Percentiles rank a stretch among this genome's conserved stretches.
Evolutionary conservation across 2,797 vertebrate genomes (phyloP).

Genomic region (Scolopax bukidnonensis): DNA sequence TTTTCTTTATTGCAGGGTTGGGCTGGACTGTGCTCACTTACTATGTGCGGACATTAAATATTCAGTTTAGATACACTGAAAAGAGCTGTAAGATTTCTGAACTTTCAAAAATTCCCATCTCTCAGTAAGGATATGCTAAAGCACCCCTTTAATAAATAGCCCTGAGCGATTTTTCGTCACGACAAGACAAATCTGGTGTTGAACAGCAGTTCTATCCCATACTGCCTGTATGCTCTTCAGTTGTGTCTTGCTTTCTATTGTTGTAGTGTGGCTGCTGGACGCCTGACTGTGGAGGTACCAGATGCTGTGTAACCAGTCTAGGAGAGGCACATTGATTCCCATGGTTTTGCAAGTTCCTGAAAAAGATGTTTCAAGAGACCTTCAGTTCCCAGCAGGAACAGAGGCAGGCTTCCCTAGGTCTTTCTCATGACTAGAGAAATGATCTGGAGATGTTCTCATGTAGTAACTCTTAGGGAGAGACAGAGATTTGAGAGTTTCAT

Average conservation of each 20-base stretch:
- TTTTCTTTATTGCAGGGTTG: background rate
- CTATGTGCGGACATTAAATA: background rate
- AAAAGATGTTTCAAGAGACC: background rate
- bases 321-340: background rate
- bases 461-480: background rate
- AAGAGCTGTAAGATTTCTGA: background rate
- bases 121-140: background rate
- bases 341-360: background rate
- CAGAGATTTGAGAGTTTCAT: background rate
- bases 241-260: background rate
- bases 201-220: background rate
- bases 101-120: background rate
- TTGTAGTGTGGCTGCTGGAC: background rate
- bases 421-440: accelerated
- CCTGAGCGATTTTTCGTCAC: background rate
- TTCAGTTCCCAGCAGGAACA: accelerated
- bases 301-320: background rate
- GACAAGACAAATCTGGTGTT: background rate
- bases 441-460: background rate
- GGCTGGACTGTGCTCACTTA: background rate
- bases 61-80: background rate
- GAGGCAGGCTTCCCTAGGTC: background rate
- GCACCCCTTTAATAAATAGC: background rate
- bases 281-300: background rate
- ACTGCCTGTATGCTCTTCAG: background rate